Base-by-base conservation (phyloP, 2,888 invertebrate species). In the Anagyrus pseudococci region DNA sequence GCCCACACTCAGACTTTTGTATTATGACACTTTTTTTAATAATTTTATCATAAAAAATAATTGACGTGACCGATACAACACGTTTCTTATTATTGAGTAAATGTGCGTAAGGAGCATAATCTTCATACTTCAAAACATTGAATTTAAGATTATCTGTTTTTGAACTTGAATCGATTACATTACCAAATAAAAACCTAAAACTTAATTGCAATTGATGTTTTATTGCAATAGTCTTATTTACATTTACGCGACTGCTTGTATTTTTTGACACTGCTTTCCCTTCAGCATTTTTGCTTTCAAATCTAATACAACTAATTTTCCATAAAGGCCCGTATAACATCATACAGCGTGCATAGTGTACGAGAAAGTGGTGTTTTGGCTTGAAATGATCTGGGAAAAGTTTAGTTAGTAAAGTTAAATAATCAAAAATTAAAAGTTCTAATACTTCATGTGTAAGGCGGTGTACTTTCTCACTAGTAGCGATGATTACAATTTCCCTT, bases 401-500 rank as follows among this genome's bases (percentile, higher is more conserved):
- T 26, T 55, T 1, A 1, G 19, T 55, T 17, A 55, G 22, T 20
- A 20, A 20, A 17, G 44, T 10, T n/a, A 55, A 55, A 15, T 55
- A 55, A 46, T 55, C 55, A 40, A n/a, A 53, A 23, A 41, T 41
- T 15, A 17, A 23, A 3, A 23, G 40, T 41, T 53, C 41, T 41
- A 53, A 41, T 25, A 25, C n/a, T 3, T 2, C 15, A n/a, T n/a
- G 10, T n/a, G 53, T 53, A 7, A 6, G 7, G 2, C 2, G 25
- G 7, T 22, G 23, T 1, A 41, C 7, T 22, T 3, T 40, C 8
- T 1, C 15, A 53, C 53, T 53, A 1, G 17, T 22, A 1, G 25
- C 53, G 7, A 53, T 53, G 1, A 41, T 23, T 1, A 53, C 17
- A 7, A 40, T 53, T 53, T 53, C 41, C 62, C 47, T 60, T 49